Base-by-base conservation (phyloP, 2,888 invertebrate species). In the Oithona nana region DNA sequence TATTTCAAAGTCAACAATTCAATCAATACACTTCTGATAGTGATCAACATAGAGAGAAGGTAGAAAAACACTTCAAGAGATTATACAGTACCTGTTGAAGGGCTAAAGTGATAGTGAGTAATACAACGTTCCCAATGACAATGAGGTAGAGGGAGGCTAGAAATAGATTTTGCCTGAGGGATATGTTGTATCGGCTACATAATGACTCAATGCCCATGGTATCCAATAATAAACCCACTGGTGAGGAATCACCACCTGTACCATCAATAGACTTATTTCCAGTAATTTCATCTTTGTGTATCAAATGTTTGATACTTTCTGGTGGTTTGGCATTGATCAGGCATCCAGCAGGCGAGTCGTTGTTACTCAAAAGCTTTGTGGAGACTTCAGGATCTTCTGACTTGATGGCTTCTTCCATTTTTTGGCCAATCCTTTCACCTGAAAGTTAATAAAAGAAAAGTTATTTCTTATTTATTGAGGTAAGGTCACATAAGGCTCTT, bases 161-260 rank as follows among this genome's bases (percentile, higher is more conserved):
- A 20, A 59, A 59, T 24, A 59, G 24, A 26, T 22, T 28, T 28
- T 59, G 59, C 28, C 50, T 59, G 16, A 59, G 28, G 3, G 49
- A 39, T 26, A 50, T 49, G 49, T 28, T 49, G 28, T 59, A 59
- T 28, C 50, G 48, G 20, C 22, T 24, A 50, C 59, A 50, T 3
- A 59, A 29, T 20, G 24, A 48, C 50, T 48, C 49, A 20, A 59
- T 59, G 50, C 29, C 59, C 59, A 59, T 59, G 2, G 22, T 59
- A 28, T 59, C 59, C 28, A 59, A 28, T 26, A 59, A 16, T 6
- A 39, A 16, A 16, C 39, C 16, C 39, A 39, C 16, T 39, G 39
- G 39, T 39, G 39, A 39, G 8, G 16, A 11, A 39, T 39, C 16
- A 6, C 16, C 39, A 39, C 39, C 39, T 11, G 39, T 39, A 16